phyloP scores from a whole-genome alignment of 2,113 vertebrate genomes.

The Rhodinocichla rosea region DNA sequence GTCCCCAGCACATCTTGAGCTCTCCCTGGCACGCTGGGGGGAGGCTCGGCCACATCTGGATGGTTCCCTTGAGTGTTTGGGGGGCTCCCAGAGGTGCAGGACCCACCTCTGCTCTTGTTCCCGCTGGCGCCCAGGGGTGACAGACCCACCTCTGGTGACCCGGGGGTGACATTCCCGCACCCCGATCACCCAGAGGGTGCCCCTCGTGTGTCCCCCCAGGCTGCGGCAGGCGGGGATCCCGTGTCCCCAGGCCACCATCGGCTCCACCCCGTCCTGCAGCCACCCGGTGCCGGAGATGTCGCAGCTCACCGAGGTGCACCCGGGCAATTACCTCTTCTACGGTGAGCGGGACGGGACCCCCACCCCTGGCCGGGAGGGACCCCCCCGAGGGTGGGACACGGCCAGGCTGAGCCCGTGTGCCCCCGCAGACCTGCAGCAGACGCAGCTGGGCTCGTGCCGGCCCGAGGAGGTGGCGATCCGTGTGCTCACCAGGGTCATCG shows the following conservation, averaged over 20 bases:
- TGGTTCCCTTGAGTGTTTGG: rapidly evolving
- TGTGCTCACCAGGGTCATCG: slow-evolving; percentile 79
- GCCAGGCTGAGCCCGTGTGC: background rate
- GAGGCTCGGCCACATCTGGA: background rate
- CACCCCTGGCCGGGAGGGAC: too few relatives aligned
- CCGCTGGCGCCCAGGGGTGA: rapidly evolving
- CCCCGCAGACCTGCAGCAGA: slow-evolving; percentile 73
- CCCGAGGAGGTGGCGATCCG: slow-evolving; percentile 80
- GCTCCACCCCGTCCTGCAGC: slow-evolving; percentile 86
- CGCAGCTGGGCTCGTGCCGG: slow-evolving; percentile 78
- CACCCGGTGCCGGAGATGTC: slow-evolving; percentile 81
- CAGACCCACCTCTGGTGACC: background rate
- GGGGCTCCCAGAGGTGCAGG: background rate
- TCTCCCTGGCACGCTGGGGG: rapidly evolving
- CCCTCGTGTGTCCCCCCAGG: background rate
- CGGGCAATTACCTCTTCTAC: slow-evolving; percentile 84
- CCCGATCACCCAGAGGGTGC: background rate
- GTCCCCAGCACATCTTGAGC: rapidly evolving
- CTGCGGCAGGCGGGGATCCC: slow-evolving; percentile 71
- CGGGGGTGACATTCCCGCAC: rapidly evolving
- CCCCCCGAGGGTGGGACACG: rapidly evolving
- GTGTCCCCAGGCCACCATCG: slow-evolving; percentile 78
- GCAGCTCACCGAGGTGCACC: slow-evolving; percentile 81
- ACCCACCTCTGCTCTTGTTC: rapidly evolving
- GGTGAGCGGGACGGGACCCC: slow-evolving; percentile 40